Evolutionary conservation across 1,140 invertebrate species (phyloP).

Genomic region (Carposina sasakii): DNA sequence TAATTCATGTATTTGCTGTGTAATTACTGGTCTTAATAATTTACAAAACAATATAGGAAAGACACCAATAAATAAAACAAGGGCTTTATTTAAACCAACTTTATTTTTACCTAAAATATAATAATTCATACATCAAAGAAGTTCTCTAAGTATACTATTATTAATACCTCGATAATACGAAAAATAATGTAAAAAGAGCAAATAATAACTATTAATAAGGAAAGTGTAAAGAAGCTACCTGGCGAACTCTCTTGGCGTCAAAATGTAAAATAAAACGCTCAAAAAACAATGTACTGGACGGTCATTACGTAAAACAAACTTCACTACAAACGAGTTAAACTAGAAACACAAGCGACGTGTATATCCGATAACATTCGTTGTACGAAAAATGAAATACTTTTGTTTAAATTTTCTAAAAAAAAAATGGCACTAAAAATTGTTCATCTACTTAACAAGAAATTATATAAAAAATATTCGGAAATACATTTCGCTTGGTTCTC

Average conservation of each 20-base stretch:
- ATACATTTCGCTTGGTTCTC: too few relatives aligned
- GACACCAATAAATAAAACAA: slow-evolving; percentile 52
- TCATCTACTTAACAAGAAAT: too few relatives aligned
- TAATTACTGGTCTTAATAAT: too few relatives aligned
- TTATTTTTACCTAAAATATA: slow-evolving; percentile 73
- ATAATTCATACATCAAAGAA: slow-evolving; percentile 72
- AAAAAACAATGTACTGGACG: too few relatives aligned
- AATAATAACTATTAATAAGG: slow-evolving; percentile 34
- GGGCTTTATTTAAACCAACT: slow-evolving; percentile 66
- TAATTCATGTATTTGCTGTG: too few relatives aligned
- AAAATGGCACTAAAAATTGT: slow-evolving; percentile 1
- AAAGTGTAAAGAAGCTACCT: slow-evolving; percentile 48
- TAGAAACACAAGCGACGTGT: background rate
- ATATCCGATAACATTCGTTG: background rate
- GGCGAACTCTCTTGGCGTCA: too few relatives aligned
- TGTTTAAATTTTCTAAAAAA: too few relatives aligned
- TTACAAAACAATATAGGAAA: too few relatives aligned
- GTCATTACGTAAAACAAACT: slow-evolving; percentile 37
- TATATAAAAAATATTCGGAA: too few relatives aligned
- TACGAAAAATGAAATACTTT: background rate
- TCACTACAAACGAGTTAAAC: too few relatives aligned
- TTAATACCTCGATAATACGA: slow-evolving; percentile 58
- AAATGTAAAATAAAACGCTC: too few relatives aligned
- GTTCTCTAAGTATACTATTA: slow-evolving; percentile 60
- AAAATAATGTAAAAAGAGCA: slow-evolving; percentile 34